Evolutionary conservation across 1,140 invertebrate genomes (phyloP).

Genomic region (Drosophila pachea): DNA sequence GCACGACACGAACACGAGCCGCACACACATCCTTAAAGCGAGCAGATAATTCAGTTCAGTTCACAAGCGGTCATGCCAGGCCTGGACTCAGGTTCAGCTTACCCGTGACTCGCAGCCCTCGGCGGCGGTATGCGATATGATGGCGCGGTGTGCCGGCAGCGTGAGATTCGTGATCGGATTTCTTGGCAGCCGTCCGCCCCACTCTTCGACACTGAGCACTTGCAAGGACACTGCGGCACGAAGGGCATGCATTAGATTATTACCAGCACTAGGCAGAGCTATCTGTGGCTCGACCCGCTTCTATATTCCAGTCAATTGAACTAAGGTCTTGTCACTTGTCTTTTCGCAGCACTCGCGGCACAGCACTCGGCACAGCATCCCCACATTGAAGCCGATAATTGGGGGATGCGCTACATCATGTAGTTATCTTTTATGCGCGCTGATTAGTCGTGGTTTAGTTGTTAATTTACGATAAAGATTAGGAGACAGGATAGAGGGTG

Average conservation of each 20-base stretch:
- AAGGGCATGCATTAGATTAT: slow-evolving; percentile 14
- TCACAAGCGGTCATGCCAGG: too few relatives aligned
- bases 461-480: slow-evolving; percentile 6
- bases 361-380: slow-evolving; percentile 30
- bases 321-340: slow-evolving; percentile 53
- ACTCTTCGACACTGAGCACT: slow-evolving; percentile 79
- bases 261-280: slow-evolving; percentile 9
- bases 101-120: slow-evolving; percentile 80
- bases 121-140: slow-evolving; percentile 81
- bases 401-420: not conserved
- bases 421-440: not conserved
- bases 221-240: slow-evolving; percentile 39
- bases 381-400: slow-evolving; percentile 5
- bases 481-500: not conserved
- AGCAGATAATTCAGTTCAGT: not conserved
- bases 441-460: not conserved
- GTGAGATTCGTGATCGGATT: slow-evolving; percentile 65
- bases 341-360: slow-evolving; percentile 56
- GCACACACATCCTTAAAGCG: slow-evolving; percentile 79
- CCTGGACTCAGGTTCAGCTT: slow-evolving; percentile 17
- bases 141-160: slow-evolving; percentile 80
- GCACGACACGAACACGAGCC: slow-evolving; percentile 81
- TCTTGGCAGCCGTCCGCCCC: slow-evolving; percentile 82
- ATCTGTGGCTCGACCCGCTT: not conserved
- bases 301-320: slow-evolving; percentile 78